Evolutionary conservation across 1,140 invertebrate species (phyloP).

Genomic region (Aphis gossypii): DNA sequence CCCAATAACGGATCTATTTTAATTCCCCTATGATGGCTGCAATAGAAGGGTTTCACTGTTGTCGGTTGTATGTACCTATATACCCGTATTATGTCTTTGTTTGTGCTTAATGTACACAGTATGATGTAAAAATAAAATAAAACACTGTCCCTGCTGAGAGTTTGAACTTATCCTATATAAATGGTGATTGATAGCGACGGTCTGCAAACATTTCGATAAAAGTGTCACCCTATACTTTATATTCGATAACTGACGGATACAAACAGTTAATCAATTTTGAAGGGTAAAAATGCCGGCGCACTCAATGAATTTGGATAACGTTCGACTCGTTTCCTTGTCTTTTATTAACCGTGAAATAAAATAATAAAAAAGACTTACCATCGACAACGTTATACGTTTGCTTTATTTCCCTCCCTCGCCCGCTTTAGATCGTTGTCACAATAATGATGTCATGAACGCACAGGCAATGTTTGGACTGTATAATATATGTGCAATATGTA

Average conservation of each 20-base stretch:
- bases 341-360: neutral
- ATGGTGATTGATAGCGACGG: neutral
- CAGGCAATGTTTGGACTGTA: neutral
- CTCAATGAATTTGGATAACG: neutral
- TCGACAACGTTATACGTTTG: neutral
- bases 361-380: neutral
- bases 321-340: neutral
- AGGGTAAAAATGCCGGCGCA: neutral
- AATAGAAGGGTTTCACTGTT: too few relatives aligned
- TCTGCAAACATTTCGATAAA: slow-evolving; percentile 6
- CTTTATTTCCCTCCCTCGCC: neutral
- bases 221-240: neutral
- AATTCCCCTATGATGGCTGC: neutral
- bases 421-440: neutral
- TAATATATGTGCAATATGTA: neutral
- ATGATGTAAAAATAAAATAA: neutral
- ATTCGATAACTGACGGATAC: neutral
- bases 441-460: neutral
- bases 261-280: neutral
- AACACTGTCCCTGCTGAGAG: neutral
- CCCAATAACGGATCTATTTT: neutral
- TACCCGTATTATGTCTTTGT: neutral
- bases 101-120: neutral
- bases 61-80: too few relatives aligned
- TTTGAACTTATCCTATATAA: neutral